Conservation (phyloP, 2,113 vertebrate genomes). For the Campylomormyrus numenius region DNA sequence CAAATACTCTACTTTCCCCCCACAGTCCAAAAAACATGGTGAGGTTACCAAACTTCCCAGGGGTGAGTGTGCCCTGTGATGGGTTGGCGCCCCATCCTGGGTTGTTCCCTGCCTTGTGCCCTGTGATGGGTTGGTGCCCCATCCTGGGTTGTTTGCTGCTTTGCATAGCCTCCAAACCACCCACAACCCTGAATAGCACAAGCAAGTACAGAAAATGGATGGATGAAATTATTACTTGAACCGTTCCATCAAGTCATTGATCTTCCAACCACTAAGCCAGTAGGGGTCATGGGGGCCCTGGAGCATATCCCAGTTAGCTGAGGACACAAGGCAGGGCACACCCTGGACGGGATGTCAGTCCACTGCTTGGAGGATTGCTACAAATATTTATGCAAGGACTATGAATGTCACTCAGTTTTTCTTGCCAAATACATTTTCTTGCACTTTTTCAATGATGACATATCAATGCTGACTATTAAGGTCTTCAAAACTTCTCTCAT, state of each 20-base stretch:
- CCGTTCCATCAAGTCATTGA: neutral
- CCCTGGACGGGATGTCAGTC: neutral
- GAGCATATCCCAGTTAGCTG: neutral
- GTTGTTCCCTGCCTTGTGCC: too few relatives aligned
- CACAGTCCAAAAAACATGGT: too few relatives aligned
- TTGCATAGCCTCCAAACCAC: neutral
- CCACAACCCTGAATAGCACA: neutral
- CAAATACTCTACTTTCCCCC: too few relatives aligned
- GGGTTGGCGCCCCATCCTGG: too few relatives aligned
- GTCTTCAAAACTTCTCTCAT: neutral
- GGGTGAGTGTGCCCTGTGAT: too few relatives aligned
- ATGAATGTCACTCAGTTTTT: neutral
- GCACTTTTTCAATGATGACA: neutral
- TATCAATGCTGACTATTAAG: neutral
- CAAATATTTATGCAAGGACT: neutral
- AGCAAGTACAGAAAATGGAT: neutral
- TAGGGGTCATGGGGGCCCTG: neutral
- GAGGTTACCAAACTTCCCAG: too few relatives aligned
- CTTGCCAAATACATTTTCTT: neutral
- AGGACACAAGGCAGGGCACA: neutral
- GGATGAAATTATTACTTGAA: neutral
- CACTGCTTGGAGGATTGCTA: neutral
- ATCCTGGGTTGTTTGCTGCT: too few relatives aligned
- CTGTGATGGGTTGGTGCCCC: too few relatives aligned
- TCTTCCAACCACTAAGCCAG: neutral